Base-by-base conservation (phyloP, 1,140 invertebrate species). In the Musca vetustissima region DNA sequence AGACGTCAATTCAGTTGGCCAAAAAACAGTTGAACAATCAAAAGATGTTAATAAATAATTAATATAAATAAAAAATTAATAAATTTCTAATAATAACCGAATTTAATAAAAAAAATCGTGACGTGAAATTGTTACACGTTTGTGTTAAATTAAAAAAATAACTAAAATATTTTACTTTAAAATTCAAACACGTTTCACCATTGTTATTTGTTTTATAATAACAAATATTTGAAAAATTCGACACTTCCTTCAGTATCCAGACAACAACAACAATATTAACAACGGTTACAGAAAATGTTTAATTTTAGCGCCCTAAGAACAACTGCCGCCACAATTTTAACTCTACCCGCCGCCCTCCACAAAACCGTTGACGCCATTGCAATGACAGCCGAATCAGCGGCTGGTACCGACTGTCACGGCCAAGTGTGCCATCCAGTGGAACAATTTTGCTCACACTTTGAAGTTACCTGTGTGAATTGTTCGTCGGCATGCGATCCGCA, bases 391-490 rank as follows among this genome's bases (percentile, higher is more conserved):
- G 22, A 17, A 9, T 52, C 32, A 15, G 1, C 59, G 22, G 64
- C 61, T 4, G 43, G 13, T 17, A 71, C 70, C 47, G 73, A 73
- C 15, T 80, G 78, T 25, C 59, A 73, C 57, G 76, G 75, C 25
- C 70, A 72, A 50, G 15, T 76, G 19, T 80, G 78, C 17, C 69
- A 77, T 71, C 71, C 75, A 6, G 61, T 76, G 32, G 74, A 77
- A 7, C 76, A 82, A 43, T 82, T 73, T 25, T 82, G 80, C 32
- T 76, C 75, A 4, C 48, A 15, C 0, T 79, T 74, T 9, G 19
- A 68, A 9, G 77, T 80, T 67, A 57, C 22, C 19, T 82, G 80
- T 69, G 68, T 70, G 15, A 61, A 71, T 2, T 82, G 80, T 57
- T 21, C 67, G 8, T 13, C 6, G 13, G 73, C 80, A 24, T 82